Evolutionary conservation across 2,888 invertebrate genomes (phyloP), one percentile per base, ranked within the genome.

Genomic region (Ichneumon xanthorius): DNA sequence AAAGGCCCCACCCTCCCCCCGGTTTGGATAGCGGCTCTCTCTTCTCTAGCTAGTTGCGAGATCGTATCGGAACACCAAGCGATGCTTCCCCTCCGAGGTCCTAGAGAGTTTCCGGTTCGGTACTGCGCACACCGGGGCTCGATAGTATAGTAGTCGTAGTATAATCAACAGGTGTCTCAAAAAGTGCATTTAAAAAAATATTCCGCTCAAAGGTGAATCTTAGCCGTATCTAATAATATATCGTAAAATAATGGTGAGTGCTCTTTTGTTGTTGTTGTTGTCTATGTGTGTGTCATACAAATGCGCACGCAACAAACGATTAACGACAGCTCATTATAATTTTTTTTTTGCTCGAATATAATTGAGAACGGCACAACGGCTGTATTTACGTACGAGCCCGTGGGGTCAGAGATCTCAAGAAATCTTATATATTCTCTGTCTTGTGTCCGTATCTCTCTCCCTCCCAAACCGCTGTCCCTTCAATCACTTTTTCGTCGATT

Each of bases 81-180:
- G 48, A 58, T 58, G 55, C 67, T 40, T 65, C 72, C 30, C 65
- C 26, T 22, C 58, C 68, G 37, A 37, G 37, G 65, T 37, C 37
- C 48, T 53, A 53, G 67, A 72, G n/a, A 55, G 45, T 71, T 45
- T 50, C 68, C 72, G 65, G 82, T 82, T 80, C 40, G 82, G 61
- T 80, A 82, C 84, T 81, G 84, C 84, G 86, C 84, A 77, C 83
- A 78, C 78, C 77, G 71, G 80, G 67, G 80, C 79, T 87, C 81
- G 82, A 85, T 86, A 85, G 80, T 76, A 82, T 68, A 63, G 82
- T 72, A 55, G 82, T 75, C 76, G 84, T 84, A 84, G 82, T 80
- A 77, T 87, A 87, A 88, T 88, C 88, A 88, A 88, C 88, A 88
- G 88, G 88, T 88, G 88, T 88, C 86, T 87, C 83, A 88, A 87